phyloP scores from a whole-genome alignment of 2,113 vertebrate species.

The Perca schrenkii region DNA sequence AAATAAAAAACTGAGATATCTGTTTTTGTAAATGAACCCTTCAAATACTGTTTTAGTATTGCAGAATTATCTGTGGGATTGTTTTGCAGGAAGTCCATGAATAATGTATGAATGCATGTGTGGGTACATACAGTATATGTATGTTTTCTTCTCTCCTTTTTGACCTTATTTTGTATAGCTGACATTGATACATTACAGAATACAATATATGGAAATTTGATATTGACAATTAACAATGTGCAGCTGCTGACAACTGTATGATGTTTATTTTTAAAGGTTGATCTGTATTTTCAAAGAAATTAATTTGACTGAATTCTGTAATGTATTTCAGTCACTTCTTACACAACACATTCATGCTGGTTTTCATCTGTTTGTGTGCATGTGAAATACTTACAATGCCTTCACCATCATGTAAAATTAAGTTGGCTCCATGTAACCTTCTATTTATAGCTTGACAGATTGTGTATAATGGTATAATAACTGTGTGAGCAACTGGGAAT shows the following conservation, averaged over 20 bases:
- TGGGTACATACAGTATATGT: background rate
- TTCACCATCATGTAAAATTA: slow-evolving; percentile 25
- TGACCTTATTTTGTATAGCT: background rate
- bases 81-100: background rate
- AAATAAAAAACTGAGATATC: too few relatives aligned
- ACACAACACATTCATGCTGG: background rate
- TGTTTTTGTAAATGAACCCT: too few relatives aligned
- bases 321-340: background rate
- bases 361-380: slow-evolving; percentile 28
- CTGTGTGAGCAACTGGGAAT: slow-evolving; percentile 49
- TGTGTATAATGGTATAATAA: slow-evolving; percentile 42
- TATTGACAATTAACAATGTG: background rate
- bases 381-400: background rate
- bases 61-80: background rate
- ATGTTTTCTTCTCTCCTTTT: background rate
- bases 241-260: background rate
- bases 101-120: background rate
- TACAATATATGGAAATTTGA: background rate
- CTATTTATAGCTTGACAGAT: slow-evolving; percentile 59
- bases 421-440: slow-evolving; percentile 17
- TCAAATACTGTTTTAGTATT: background rate
- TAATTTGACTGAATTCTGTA: background rate
- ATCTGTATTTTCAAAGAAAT: background rate
- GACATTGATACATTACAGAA: background rate
- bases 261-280: background rate